Evolutionary conservation across 2,888 invertebrate genomes (phyloP).

Genomic region (Netelia melanura): DNA sequence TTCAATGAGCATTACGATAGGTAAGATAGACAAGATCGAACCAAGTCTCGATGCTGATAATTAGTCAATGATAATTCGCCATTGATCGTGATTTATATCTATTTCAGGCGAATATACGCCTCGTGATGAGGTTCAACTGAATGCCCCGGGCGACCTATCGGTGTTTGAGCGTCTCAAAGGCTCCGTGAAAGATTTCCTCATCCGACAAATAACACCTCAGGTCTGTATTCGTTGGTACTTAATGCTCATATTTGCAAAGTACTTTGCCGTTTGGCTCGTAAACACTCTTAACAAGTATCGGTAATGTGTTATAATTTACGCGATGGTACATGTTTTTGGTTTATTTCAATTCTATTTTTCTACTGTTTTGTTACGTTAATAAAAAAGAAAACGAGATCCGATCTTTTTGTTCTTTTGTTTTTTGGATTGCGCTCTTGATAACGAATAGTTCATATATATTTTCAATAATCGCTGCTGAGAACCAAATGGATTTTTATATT

Average conservation of each 20-base stretch:
- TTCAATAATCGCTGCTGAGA: background rate
- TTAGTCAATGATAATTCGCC: background rate
- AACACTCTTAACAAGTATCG: constrained; percentile 55
- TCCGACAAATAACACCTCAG: constrained; percentile 79
- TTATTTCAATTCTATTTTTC: background rate
- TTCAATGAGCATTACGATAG: constrained; percentile 79
- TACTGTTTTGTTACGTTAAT: constrained; percentile 26
- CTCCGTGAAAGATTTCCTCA: constrained; percentile 81
- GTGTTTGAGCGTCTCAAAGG: constrained; percentile 82
- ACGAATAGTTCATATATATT: background rate
- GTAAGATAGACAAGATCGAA: constrained; percentile 71
- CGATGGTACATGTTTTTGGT: background rate
- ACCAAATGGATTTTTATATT: constrained; percentile 48
- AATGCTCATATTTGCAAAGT: constrained; percentile 74
- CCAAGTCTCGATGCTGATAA: constrained; percentile 4
- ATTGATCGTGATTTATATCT: constrained; percentile 5
- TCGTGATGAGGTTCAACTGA: constrained; percentile 80
- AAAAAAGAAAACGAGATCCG: background rate
- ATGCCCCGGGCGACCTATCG: constrained; percentile 81
- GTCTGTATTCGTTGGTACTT: constrained; percentile 80
- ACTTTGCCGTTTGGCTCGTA: constrained; percentile 51
- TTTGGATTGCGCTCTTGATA: background rate
- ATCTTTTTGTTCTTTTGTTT: background rate
- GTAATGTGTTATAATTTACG: constrained; percentile 28
- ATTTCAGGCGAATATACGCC: constrained; percentile 76